Percentiles rank a stretch among this genome's conserved stretches.
phyloP scores from a whole-genome alignment of 2,888 invertebrate species.

The Melanophora roralis region DNA sequence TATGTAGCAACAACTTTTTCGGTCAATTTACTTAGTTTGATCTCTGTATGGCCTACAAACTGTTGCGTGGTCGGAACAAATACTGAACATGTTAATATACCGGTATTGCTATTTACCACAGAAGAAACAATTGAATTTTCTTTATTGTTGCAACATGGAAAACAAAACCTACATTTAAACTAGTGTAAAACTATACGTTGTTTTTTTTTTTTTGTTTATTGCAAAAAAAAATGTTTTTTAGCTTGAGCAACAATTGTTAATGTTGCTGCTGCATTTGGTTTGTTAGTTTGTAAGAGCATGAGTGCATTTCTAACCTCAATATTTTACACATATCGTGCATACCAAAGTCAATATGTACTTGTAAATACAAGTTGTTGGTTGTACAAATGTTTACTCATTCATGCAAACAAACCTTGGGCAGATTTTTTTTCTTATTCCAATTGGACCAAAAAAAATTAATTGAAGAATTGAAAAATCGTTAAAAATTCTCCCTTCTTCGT shows the following conservation, averaged over 20 bases:
- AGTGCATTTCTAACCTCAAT: constrained; percentile 29
- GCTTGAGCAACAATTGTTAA: constrained; percentile 15
- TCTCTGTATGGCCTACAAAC: constrained; percentile 15
- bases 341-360: constrained; percentile 35
- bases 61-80: neutral
- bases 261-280: neutral
- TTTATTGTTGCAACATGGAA: constrained; percentile 1
- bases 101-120: constrained; percentile 28
- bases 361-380: neutral
- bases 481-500: no score
- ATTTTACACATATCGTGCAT: constrained; percentile 20
- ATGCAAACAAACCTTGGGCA: constrained; percentile 4
- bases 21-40: constrained; percentile 16
- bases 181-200: no score
- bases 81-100: constrained; percentile 25
- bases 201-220: constrained; percentile 2
- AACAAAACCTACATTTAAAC: neutral
- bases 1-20: neutral
- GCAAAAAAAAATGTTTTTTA: constrained; percentile 7
- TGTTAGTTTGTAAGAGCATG: constrained; percentile 14
- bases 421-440: constrained; percentile 31
- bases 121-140: constrained; percentile 40
- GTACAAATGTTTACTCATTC: neutral
- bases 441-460: neutral
- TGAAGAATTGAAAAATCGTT: neutral